phyloP scores from a whole-genome alignment of 2,888 invertebrate genomes.

The Drosophila conformis region DNA sequence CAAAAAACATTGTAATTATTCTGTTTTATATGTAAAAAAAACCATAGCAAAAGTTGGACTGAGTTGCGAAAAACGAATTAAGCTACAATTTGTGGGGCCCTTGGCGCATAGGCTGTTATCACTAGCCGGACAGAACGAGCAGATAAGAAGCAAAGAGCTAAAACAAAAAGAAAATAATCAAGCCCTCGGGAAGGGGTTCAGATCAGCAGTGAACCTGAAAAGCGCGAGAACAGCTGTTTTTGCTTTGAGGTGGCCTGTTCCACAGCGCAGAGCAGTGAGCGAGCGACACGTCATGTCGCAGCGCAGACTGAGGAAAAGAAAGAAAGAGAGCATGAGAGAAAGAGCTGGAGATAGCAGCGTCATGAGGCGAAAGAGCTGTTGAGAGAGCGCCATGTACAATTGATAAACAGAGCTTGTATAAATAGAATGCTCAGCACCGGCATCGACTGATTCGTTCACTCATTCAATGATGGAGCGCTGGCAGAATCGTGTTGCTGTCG shows the following conservation, averaged over 20 bases:
- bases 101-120: slow-evolving; percentile 11
- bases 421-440: slow-evolving; percentile 4
- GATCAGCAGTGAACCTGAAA: slow-evolving; percentile 17
- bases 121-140: slow-evolving; percentile 11
- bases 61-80: neutral
- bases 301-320: neutral
- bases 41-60: neutral
- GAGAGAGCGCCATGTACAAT: neutral
- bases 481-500: slow-evolving; percentile 87
- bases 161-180: slow-evolving; percentile 19
- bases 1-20: neutral
- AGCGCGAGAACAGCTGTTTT: slow-evolving; percentile 28
- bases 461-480: slow-evolving; percentile 78
- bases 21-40: neutral
- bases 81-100: neutral
- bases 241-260: slow-evolving; percentile 48
- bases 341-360: neutral
- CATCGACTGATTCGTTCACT: slow-evolving; percentile 5
- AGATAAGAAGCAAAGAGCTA: slow-evolving; percentile 40
- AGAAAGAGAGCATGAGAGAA: neutral
- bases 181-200: slow-evolving; percentile 15
- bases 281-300: slow-evolving; percentile 51
- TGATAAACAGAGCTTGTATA: slow-evolving; percentile 39
- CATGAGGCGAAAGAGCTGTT: slow-evolving; percentile 1
- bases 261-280: slow-evolving; percentile 40